phyloP scores from a whole-genome alignment of 2,113 vertebrate genomes.

The Paradoxurus hermaphroditus region DNA sequence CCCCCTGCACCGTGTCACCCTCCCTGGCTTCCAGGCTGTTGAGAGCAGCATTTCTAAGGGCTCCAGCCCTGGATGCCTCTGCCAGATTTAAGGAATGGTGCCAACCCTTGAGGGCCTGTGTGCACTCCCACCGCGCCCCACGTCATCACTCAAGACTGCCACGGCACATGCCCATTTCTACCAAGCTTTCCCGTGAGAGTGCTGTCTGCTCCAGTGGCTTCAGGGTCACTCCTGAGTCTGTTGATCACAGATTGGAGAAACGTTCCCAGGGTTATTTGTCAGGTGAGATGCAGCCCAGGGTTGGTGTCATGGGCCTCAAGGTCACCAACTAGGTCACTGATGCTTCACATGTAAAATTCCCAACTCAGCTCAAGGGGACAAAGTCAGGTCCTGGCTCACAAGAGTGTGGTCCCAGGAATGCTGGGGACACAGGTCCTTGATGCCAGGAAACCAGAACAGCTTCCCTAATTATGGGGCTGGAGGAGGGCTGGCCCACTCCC shows the following conservation, averaged over 20 bases:
- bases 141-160: background rate
- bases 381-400: background rate
- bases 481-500: background rate
- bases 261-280: background rate
- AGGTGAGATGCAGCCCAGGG: background rate
- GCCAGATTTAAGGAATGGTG: background rate
- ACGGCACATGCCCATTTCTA: rapidly evolving
- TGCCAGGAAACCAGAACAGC: background rate
- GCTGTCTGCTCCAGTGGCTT: background rate
- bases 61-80: rapidly evolving
- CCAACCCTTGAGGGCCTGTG: background rate
- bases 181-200: background rate
- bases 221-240: background rate
- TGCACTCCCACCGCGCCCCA: rapidly evolving
- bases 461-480: background rate
- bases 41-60: background rate
- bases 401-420: background rate
- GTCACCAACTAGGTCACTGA: background rate
- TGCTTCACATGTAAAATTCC: background rate
- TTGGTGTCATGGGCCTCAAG: background rate
- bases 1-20: background rate
- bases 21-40: background rate
- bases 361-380: background rate
- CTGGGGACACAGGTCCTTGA: background rate
- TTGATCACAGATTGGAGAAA: background rate